These are phyloP conservation scores for Tretioscincus oriximinensis DNA, from an alignment of 2,113 vertebrate genomes.

Conservation along the genomic window DNA sequence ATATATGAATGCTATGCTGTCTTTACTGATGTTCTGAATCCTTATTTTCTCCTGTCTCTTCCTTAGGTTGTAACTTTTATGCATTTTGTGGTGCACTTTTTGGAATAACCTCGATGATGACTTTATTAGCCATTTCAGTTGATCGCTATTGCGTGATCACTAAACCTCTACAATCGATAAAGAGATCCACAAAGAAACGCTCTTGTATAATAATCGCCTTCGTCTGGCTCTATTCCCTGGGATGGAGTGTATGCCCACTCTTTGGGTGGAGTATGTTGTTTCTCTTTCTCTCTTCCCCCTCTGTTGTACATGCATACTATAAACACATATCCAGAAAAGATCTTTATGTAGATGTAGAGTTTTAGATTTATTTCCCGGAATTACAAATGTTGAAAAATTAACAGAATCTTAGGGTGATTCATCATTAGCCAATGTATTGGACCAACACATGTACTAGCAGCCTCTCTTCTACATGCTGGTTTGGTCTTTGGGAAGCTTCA, in stretches of 20 bases:
- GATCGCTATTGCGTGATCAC: constrained; percentile 73
- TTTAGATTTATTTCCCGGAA: too few relatives aligned
- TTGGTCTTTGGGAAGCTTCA: too few relatives aligned
- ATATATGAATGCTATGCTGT: background rate
- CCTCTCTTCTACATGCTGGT: too few relatives aligned
- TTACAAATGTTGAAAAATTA: too few relatives aligned
- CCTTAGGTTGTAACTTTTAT: constrained; percentile 67
- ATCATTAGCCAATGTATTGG: too few relatives aligned
- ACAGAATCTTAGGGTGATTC: too few relatives aligned
- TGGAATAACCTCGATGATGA: constrained; percentile 75
- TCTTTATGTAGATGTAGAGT: too few relatives aligned
- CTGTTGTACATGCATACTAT: background rate
- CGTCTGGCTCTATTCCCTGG: constrained; percentile 68
- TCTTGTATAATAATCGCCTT: constrained; percentile 43
- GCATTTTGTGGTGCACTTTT: constrained; percentile 73
- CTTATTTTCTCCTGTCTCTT: constrained; percentile 15
- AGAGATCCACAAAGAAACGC: constrained; percentile 63
- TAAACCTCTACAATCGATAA: constrained; percentile 66
- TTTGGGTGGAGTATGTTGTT: constrained; percentile 70
- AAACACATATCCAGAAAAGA: too few relatives aligned
- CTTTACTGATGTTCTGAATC: background rate
- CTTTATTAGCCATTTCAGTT: constrained; percentile 68
- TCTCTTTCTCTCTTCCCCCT: background rate
- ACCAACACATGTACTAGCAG: too few relatives aligned
- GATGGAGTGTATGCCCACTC: constrained; percentile 65